phyloP scores from a whole-genome alignment of 1,140 invertebrate genomes.

The Gryllus bimaculatus region DNA sequence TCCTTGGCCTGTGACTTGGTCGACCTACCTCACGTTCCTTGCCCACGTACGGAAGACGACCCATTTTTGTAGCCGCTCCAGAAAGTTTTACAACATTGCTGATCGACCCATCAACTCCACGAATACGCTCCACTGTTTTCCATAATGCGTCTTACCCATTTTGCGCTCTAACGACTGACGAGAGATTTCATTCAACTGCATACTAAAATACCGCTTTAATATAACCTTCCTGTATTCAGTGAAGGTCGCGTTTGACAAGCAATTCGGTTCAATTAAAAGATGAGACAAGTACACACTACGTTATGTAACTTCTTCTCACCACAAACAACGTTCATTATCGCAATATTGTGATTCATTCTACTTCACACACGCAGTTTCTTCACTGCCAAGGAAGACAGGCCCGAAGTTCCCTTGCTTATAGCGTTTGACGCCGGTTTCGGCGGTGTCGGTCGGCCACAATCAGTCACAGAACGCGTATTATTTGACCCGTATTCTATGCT shows the following conservation, averaged over 20 bases:
- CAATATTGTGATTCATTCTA: not conserved
- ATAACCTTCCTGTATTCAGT: not conserved
- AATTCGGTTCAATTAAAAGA: not conserved
- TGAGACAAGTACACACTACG: not conserved
- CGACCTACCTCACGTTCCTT: constrained; percentile 16
- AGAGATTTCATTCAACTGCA: not conserved
- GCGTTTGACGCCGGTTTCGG: not conserved
- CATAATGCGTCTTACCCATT: not conserved
- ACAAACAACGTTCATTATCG: not conserved
- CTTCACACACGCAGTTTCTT: not conserved
- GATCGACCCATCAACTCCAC: not conserved
- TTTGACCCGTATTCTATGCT: too few relatives aligned
- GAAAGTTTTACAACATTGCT: not conserved
- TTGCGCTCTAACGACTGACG: not conserved
- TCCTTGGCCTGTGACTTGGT: not conserved
- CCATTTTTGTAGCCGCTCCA: constrained; percentile 7
- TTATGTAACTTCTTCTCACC: not conserved
- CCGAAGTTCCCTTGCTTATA: not conserved
- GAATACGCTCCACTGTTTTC: not conserved
- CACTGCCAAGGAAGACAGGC: not conserved
- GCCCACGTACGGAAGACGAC: constrained; percentile 10
- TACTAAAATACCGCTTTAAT: not conserved
- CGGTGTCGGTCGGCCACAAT: not conserved
- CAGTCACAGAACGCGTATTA: not conserved
- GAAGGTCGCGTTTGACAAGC: not conserved